Evolutionary conservation across 2,113 vertebrate genomes (phyloP), one percentile per base, ranked within the genome.

Genomic region (Oncorhynchus mykiss): DNA sequence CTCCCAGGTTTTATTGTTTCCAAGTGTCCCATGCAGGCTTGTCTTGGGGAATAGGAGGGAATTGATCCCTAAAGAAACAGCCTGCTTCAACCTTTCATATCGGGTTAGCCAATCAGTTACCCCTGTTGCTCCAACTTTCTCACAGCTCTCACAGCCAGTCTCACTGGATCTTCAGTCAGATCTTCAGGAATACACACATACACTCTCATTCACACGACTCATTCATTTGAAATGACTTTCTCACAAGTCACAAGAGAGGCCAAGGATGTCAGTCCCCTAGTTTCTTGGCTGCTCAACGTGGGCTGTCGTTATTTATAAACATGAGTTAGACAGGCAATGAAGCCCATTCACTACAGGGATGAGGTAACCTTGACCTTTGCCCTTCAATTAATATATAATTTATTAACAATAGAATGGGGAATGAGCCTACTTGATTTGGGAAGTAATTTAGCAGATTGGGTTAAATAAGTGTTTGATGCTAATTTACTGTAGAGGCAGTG

Each of bases 61-160:
- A 85, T 78, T 87, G 84, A 88, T 87, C 84, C 82, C 78, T 74
- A 64, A 78, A 85, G 86, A 87, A 90, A 86, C 88, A 81, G 67
- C 51, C 74, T 76, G 74, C 79, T 86, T 81, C 59, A 79, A 7
- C 86, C 86, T 78, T 78, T 82, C 1, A 51, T 74, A 51, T 78
- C 34, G 49, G 64, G 71, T 81, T 24, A 76, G 69, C 81, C 87
- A 85, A 77, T 88, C 80, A 78, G 80, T 24, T 18, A 14, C 77
- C 70, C 73, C 81, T 87, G 78, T 80, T 73, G 80, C 77, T 79
- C 78, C 82, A 76, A 80, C 82, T 77, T 84, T 83, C 85, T 20
- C 59, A 73, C 27, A 3, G 27, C 27, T 27, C 25, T 27, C 25
- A 27, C 25, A 27, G 45, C 69, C 66, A 25, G 1, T 70, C 69